Evolutionary conservation across 2,113 vertebrate genomes (phyloP), one percentile per base, ranked within the genome.

Genomic region (Apteryx owenii): DNA sequence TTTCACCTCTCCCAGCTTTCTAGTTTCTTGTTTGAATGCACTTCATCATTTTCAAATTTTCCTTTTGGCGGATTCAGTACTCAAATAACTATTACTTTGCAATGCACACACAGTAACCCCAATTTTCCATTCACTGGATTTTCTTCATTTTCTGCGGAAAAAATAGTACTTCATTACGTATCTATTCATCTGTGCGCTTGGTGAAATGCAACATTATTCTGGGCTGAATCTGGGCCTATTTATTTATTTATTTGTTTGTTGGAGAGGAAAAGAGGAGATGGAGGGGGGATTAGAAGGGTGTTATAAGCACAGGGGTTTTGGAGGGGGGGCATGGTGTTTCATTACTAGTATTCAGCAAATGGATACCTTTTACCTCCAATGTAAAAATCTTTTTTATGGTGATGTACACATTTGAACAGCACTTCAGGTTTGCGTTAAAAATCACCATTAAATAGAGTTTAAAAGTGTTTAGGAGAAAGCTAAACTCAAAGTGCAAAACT

Each of bases 11-110:
- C 48, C 17, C 93, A 96, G 76, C 68, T 94, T 97, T 96, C 84
- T 85, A 62, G 62, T 93, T 98, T 96, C 71, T 94, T 96, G 82
- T 97, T 86, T 98, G 94, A 98, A 97, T 92, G 84, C 80, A 90
- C 70, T 94, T 98, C 95, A 97, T 96, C 54, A 95, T 97, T 97
- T 98, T 96, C 86, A 96, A 93, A 97, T 97, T 97, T 97, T 97
- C 92, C 75, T 97, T 97, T 95, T 92, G 75, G 50, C 1, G 1
- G 53, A 95, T 97, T 98, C 93, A 97, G 89, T 89, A 88, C 68
- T 92, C 92, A 96, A 96, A 88, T 96, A 95, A 85, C 90, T 94
- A 93, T 97, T 95, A 83, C 79, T 97, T 97, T 90, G 78, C 83
- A 96, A 94, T 92, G 90, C 94, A 95, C 56, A 85, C 33, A 51